These are phyloP conservation scores for Scolopax mira DNA, from an alignment of 2,113 vertebrate species.

Conservation along the genomic window DNA sequence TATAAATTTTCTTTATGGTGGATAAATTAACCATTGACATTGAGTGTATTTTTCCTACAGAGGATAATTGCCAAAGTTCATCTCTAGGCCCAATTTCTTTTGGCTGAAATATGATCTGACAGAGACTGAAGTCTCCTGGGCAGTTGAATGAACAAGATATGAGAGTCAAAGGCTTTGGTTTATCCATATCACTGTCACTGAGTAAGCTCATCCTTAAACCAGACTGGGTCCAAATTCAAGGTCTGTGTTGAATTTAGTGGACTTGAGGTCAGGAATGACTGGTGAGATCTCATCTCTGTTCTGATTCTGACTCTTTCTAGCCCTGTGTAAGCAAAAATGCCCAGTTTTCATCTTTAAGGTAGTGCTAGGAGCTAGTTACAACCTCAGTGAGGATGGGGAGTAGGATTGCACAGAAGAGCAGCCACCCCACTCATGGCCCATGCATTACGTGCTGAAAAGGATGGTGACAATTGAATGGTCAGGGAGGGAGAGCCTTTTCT, in stretches of 20 bases:
- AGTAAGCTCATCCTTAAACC: neutral
- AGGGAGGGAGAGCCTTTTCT: neutral
- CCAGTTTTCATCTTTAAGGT: neutral
- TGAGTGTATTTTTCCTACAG: neutral
- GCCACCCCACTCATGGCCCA: fast-evolving
- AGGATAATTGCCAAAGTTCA: neutral
- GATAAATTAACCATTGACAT: neutral
- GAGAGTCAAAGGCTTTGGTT: neutral
- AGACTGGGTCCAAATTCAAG: neutral
- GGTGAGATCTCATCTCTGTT: neutral
- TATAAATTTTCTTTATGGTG: neutral
- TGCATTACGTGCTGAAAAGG: neutral
- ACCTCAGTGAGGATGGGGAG: neutral
- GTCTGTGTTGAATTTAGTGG: neutral
- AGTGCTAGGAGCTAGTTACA: neutral
- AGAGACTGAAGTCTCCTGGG: neutral
- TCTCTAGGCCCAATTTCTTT: neutral
- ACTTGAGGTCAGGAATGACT: neutral
- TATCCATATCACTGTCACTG: neutral
- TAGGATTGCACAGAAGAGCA: neutral
- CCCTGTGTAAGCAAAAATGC: neutral
- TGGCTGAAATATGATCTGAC: neutral
- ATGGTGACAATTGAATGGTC: fast-evolving
- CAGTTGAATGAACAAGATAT: neutral
- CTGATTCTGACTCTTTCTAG: neutral